Conservation (phyloP, 2,113 vertebrate genomes). For the Shinisaurus crocodilurus region DNA sequence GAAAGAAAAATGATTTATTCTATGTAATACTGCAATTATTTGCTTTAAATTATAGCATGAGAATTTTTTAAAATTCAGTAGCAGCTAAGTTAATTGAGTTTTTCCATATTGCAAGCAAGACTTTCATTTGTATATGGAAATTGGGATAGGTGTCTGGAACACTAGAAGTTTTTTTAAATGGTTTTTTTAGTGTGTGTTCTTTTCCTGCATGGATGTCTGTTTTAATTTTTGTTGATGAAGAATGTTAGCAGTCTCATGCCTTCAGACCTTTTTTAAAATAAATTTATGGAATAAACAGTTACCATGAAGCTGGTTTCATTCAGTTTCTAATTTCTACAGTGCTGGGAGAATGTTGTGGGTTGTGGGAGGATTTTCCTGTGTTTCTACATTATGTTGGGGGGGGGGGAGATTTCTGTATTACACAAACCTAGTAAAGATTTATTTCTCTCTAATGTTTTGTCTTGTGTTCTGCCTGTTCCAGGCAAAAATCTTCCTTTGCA, state of each 20-base stretch:
- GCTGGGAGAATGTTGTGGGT: rapidly evolving
- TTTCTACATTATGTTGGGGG: background rate
- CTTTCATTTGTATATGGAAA: constrained; percentile 19
- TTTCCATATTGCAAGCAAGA: background rate
- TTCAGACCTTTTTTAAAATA: constrained; percentile 53
- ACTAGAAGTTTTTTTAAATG: constrained; percentile 5
- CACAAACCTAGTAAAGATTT: background rate
- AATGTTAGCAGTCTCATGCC: constrained; percentile 44
- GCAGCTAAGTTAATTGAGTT: constrained; percentile 6
- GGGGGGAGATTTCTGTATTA: background rate
- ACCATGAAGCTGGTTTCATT: constrained; percentile 16
- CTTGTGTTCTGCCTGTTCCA: background rate
- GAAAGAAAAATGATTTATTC: background rate
- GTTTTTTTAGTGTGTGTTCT: background rate
- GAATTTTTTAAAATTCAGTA: constrained; percentile 14
- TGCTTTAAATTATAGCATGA: constrained; percentile 62
- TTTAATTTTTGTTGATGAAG: constrained; percentile 15
- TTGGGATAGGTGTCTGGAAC: constrained; percentile 36
- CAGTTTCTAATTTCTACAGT: background rate
- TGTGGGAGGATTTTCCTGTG: background rate
- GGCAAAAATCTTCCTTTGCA: background rate
- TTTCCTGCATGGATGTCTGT: constrained; percentile 26
- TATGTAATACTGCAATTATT: constrained; percentile 35
- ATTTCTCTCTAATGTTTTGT: background rate
- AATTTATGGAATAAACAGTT: constrained; percentile 68